Base-by-base conservation (phyloP, 2,113 vertebrate species). In the Notarius lentiginosus region DNA sequence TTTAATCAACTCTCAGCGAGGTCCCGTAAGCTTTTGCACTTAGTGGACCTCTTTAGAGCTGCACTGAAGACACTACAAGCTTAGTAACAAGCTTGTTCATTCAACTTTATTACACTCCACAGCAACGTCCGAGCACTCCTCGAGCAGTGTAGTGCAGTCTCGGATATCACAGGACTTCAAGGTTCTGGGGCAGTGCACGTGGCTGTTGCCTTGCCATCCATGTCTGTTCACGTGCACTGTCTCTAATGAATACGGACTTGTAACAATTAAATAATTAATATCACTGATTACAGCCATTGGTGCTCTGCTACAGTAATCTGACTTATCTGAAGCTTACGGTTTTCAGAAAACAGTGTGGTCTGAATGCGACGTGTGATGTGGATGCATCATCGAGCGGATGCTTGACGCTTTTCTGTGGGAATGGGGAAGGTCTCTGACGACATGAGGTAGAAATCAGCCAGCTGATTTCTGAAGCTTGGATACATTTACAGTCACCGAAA, bases 281-380 rank as follows among this genome's bases (percentile, higher is more conserved):
- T 60, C n/a, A 60, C 79, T 61, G 56, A 61, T 63, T 61, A 47
- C 27, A 84, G 41, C n/a, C 58, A 76, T 65, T 61, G 85, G 86
- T 89, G 88, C 88, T 87, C 17, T 77, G 60, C 51, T 55, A 15
- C 15, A 82, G 63, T 49, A 15, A 63, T 76, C 56, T 8, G 58
- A 88, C 30, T 24, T 34, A 18, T 63, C n/a, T 82, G 18, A 51
- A 41, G 56, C n/a, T 34, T 10, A 30, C 0, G 18, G 1, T 2
- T 80, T 60, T 58, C 77, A 60, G 55, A 58, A 58, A 24, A 41
- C 22, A 24, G 47, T 49, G 20, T 14, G 8, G 30, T 3, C 51
- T 17, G 49, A 53, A 41, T 41, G 41, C 41, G 41, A 41, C 4
- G 41, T 41, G 41, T 27, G 51, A 8, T 58, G 12, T 17, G 15